Conservation (phyloP, 2,888 invertebrate species). For the Epicampocera succincta region DNA sequence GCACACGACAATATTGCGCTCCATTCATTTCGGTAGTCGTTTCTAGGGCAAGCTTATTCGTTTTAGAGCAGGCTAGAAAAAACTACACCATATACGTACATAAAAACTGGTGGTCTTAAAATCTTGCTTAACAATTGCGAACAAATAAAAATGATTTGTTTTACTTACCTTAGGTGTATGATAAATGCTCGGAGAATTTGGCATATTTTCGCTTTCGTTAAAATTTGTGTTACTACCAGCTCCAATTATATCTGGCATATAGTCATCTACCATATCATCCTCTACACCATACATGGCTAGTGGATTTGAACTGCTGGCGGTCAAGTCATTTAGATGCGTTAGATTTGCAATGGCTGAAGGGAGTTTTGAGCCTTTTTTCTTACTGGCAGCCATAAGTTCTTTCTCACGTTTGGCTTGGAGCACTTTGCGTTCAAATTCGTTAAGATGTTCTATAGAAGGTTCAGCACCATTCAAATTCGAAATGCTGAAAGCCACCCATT, state of each 20-base stretch:
- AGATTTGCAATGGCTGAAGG: conserved; percentile 66
- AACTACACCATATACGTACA: too few relatives aligned
- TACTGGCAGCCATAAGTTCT: conserved; percentile 71
- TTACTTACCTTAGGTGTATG: conserved; percentile 79
- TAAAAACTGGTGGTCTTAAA: too few relatives aligned
- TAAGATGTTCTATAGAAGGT: conserved; percentile 84
- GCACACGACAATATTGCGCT: too few relatives aligned
- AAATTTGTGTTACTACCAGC: conserved; percentile 17
- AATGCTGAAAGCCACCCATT: conserved; percentile 90
- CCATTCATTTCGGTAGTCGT: too few relatives aligned
- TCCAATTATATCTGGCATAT: conserved; percentile 71
- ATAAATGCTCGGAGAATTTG: conserved; percentile 74
- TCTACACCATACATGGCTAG: conserved; percentile 77
- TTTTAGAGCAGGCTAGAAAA: too few relatives aligned
- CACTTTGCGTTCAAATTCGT: conserved; percentile 86
- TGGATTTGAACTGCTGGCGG: conserved; percentile 70
- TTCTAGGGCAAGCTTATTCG: too few relatives aligned
- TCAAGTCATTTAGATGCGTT: conserved; percentile 57
- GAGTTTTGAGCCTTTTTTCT: conserved; percentile 71
- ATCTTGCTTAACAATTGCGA: too few relatives aligned
- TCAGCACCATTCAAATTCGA: conserved; percentile 85
- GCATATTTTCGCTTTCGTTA: conserved; percentile 73
- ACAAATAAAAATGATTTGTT: too few relatives aligned
- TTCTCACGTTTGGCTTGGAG: conserved; percentile 82
- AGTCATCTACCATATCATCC: conserved; percentile 74